Evolutionary conservation across 2,888 invertebrate genomes (phyloP).

Genomic region (Trachelus iudaicus): DNA sequence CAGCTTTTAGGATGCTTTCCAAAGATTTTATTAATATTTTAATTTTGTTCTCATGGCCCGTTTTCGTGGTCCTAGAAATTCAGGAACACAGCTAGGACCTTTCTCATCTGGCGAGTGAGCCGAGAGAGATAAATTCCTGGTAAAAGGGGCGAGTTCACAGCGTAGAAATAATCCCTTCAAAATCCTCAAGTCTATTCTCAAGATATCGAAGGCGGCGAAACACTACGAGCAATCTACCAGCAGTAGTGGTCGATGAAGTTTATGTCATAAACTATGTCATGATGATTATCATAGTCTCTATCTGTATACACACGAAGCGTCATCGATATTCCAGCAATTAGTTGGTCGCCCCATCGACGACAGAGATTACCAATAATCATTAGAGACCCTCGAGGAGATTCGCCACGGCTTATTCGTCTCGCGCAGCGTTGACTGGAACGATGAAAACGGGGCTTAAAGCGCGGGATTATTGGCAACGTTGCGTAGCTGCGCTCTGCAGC

Average conservation of each 20-base stretch:
- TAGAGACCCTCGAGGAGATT: background rate
- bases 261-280: background rate
- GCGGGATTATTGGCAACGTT: slow-evolving; percentile 31
- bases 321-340: slow-evolving; percentile 2
- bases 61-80: background rate
- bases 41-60: background rate
- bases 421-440: background rate
- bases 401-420: slow-evolving; percentile 1
- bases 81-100: background rate
- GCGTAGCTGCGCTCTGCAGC: slow-evolving; percentile 23
- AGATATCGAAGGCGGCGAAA: background rate
- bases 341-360: background rate
- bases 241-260: background rate
- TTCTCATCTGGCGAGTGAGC: background rate
- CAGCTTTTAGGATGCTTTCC: background rate
- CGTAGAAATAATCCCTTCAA: background rate
- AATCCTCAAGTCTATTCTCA: background rate
- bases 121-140: background rate
- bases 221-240: background rate
- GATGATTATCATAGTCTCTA: background rate
- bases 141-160: background rate
- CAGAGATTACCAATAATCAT: slow-evolving; percentile 3
- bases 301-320: background rate
- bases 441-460: slow-evolving; percentile 26
- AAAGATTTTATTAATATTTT: background rate